These are phyloP conservation scores for Enteromius paludinosus DNA, from an alignment of 2,797 vertebrate species.

Conservation along the genomic window DNA sequence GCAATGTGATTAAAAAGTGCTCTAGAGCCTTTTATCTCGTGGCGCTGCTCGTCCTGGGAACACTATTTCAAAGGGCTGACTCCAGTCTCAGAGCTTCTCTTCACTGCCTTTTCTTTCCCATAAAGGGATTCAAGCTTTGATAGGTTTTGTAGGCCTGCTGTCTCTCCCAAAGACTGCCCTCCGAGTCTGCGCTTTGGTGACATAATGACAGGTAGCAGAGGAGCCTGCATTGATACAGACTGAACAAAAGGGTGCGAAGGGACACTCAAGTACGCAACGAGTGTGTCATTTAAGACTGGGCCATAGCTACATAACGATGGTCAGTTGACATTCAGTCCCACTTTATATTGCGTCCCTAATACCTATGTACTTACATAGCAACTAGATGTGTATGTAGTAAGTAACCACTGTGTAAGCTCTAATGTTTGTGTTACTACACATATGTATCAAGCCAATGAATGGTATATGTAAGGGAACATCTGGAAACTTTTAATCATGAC, in stretches of 20 bases:
- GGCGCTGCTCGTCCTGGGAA: conserved; percentile 59
- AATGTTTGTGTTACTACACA: no score
- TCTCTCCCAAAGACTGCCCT: conserved; percentile 16
- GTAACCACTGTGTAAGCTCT: no score
- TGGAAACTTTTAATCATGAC: background rate
- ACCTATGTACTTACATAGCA: no score
- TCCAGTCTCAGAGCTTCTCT: conserved; percentile 54
- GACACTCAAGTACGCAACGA: background rate
- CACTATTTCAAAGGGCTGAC: conserved; percentile 65
- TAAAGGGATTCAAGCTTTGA: conserved; percentile 44
- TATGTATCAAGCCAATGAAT: no score
- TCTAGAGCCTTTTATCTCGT: conserved; percentile 68
- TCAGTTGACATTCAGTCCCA: background rate
- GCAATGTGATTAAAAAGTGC: conserved; percentile 74
- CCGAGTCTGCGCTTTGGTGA: background rate
- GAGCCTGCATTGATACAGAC: background rate
- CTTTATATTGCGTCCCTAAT: no score
- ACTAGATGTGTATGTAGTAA: no score
- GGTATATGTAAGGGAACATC: no score
- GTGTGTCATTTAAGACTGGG: conserved; percentile 1
- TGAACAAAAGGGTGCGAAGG: background rate
- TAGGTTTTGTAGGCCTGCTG: conserved; percentile 25
- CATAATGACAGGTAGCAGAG: conserved; percentile 4
- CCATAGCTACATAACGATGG: background rate
- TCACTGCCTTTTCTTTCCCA: conserved; percentile 48